phyloP scores from a whole-genome alignment of 2,113 vertebrate species.

The Sclerurus mexicanus region DNA sequence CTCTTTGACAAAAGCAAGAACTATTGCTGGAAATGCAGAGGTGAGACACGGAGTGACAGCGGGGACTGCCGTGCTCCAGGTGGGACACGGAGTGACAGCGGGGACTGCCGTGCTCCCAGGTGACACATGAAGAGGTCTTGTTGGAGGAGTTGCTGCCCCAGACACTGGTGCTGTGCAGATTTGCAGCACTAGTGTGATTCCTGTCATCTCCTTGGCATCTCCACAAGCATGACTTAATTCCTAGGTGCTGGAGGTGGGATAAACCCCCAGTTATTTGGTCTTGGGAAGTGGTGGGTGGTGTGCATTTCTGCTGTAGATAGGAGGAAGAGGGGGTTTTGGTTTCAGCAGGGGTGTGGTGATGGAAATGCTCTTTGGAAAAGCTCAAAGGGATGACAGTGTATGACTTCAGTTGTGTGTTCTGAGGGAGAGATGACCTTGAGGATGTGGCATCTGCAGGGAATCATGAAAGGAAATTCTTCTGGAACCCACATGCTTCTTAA shows the following conservation, averaged over 20 bases:
- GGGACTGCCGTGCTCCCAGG: too few relatives aligned
- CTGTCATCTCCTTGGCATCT: neutral
- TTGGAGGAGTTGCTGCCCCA: neutral
- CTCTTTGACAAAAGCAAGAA: neutral
- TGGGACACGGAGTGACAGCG: too few relatives aligned
- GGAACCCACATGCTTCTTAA: neutral
- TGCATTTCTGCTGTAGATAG: neutral
- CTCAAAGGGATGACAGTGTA: neutral
- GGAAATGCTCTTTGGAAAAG: neutral
- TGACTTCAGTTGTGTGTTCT: neutral
- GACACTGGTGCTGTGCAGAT: neutral
- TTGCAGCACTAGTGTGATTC: neutral
- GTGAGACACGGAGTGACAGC: neutral
- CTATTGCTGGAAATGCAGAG: neutral
- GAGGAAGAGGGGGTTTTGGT: neutral
- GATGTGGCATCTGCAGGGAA: neutral
- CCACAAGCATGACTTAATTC: neutral
- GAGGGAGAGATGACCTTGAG: neutral
- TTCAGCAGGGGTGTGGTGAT: neutral
- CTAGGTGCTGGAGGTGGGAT: neutral
- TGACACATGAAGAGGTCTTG: neutral
- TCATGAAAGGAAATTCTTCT: neutral
- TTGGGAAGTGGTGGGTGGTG: neutral
- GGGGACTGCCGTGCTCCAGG: neutral
- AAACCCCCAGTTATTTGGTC: neutral